These are phyloP conservation scores for Lasiommata megera DNA, from an alignment of 2,888 invertebrate genomes.

Conservation along the genomic window DNA sequence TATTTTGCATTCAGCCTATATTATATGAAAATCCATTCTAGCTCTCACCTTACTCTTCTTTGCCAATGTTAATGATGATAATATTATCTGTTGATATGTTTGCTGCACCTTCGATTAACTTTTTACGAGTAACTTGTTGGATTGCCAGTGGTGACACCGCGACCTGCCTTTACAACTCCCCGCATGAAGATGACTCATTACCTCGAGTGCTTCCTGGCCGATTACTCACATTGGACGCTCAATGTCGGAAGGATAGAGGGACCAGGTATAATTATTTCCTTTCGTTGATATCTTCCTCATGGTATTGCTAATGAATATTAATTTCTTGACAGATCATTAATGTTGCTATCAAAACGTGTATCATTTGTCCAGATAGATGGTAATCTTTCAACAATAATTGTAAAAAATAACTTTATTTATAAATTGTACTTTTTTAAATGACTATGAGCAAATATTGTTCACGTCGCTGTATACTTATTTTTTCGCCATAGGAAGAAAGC, in stretches of 20 bases:
- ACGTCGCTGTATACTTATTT: no score
- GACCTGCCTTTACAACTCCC: slow-evolving; percentile 95
- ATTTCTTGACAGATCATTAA: not conserved
- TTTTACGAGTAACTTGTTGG: not conserved
- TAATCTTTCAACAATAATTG: no score
- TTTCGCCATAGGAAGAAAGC: no score
- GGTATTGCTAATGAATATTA: not conserved
- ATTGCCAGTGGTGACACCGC: slow-evolving; percentile 93
- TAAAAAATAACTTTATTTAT: no score
- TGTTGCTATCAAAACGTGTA: not conserved
- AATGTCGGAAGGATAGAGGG: slow-evolving; percentile 95
- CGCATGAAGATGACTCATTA: slow-evolving; percentile 95
- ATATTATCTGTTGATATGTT: not conserved
- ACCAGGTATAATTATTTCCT: slow-evolving; percentile 80
- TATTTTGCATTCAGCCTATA: no score
- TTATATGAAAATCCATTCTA: no score
- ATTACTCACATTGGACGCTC: slow-evolving; percentile 93
- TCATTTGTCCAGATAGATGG: no score
- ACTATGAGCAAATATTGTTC: no score
- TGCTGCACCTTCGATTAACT: not conserved
- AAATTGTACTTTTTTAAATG: no score
- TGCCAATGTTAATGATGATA: not conserved
- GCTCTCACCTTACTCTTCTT: no score
- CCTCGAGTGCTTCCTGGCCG: slow-evolving; percentile 95
- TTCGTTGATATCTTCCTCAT: slow-evolving; percentile 7